Conservation (phyloP, 1,140 invertebrate species). For the Heliconius congener region DNA sequence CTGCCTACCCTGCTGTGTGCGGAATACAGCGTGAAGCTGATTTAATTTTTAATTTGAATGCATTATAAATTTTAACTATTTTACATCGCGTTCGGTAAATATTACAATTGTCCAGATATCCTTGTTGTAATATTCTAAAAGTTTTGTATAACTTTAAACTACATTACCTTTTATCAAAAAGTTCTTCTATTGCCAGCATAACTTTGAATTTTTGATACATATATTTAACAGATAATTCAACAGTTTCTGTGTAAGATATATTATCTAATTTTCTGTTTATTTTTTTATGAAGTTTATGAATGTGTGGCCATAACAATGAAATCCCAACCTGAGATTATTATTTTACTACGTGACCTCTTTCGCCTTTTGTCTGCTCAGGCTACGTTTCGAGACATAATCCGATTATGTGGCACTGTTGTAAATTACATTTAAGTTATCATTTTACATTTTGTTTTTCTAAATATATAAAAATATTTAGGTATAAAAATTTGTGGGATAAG, state of each 20-base stretch:
- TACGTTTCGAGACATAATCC: constrained; percentile 23
- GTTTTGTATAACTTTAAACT: no score
- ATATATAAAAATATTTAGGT: neutral
- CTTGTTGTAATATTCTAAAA: no score
- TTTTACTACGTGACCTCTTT: constrained; percentile 34
- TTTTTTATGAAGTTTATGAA: constrained; percentile 32
- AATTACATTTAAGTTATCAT: neutral
- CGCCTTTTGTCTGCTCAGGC: constrained; percentile 23
- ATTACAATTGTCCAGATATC: no score
- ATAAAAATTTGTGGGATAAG: neutral
- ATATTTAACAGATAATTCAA: constrained; percentile 4
- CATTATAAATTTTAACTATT: no score
- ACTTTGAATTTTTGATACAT: neutral
- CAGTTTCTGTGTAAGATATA: constrained; percentile 31
- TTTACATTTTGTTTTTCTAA: neutral
- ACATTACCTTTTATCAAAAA: no score
- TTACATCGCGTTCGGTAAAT: no score
- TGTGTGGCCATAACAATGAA: constrained; percentile 40
- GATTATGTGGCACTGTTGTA: constrained; percentile 6
- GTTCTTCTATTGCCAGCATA: neutral
- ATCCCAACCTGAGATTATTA: constrained; percentile 36
- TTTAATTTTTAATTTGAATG: no score
- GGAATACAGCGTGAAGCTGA: no score
- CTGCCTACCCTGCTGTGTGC: no score
- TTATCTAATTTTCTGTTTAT: constrained; percentile 48